Evolutionary conservation across 2,113 vertebrate species (phyloP), one percentile per base, ranked within the genome.

Genomic region (Perognathus longimembris): DNA sequence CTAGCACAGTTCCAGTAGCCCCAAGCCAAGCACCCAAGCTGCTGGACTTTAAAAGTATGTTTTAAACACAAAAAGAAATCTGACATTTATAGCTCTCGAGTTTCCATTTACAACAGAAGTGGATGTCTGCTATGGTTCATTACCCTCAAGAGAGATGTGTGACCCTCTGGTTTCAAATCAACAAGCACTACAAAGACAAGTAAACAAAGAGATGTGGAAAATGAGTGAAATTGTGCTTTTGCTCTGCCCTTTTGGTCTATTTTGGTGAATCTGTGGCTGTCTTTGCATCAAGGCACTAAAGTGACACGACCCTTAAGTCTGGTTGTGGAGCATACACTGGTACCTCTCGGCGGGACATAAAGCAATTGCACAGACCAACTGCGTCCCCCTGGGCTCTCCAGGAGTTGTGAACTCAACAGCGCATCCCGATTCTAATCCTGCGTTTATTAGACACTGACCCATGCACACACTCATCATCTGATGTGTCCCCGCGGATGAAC

Each of bases 81-180:
- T 93, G 96, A 89, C 1, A 54, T 66, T 59, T 90, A 36, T 70
- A 93, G 89, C 85, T 42, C 87, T 50, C 83, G 69, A 87, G 34
- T 17, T 91, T 79, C 66, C 50, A 64, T 94, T 95, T 95, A 75
- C 85, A 74, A 77, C 77, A 93, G 82, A 40, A 59, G 69, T 40
- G 73, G 7, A 18, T 88, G n/a, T 57, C 14, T 45, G 88, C 92
- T 45, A 77, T 40, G 32, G 71, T n/a, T 8, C 36, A 32, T 50
- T 30, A 63, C 32, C 32, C 63, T 67, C 69, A 17, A 8, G 28
- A 91, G 61, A 61, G 20, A 4, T 30, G 40, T 54, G 57, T 5
- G 3, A 54, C 7, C 15, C 30, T 1, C 14, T 20, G 26, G 32
- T 71, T 28, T 81, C 78, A 73, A 45, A 67, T 67, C 57, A 59